phyloP scores from a whole-genome alignment of 2,888 invertebrate genomes.

The Cheilosia pagana region DNA sequence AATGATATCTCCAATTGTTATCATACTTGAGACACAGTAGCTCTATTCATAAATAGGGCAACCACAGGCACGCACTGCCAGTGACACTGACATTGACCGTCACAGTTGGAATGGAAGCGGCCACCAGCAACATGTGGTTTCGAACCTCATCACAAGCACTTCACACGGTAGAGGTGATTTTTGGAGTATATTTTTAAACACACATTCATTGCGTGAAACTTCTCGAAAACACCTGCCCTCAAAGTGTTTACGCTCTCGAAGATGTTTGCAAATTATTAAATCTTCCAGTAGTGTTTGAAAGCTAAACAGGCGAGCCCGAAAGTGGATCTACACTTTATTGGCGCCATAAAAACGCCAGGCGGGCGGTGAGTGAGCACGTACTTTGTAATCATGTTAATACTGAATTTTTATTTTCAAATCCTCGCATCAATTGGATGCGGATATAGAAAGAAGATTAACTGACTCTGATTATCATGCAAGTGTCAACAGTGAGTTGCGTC shows the following conservation, averaged over 20 bases:
- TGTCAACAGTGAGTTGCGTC: neutral
- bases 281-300: conserved; percentile 7
- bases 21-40: neutral
- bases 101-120: neutral
- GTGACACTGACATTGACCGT: neutral
- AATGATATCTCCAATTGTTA: neutral
- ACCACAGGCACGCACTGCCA: neutral
- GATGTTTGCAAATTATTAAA: neutral
- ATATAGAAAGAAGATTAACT: no score
- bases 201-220: neutral
- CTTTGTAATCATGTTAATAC: neutral
- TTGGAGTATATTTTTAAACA: neutral
- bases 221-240: conserved; percentile 11
- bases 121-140: conserved; percentile 16
- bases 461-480: neutral
- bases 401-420: neutral
- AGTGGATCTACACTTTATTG: neutral
- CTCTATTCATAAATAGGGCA: neutral
- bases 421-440: neutral
- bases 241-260: neutral
- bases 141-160: neutral
- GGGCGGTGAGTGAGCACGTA: neutral
- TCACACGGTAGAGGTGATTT: neutral
- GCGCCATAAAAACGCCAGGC: neutral
- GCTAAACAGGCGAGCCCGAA: conserved; percentile 1